Evolutionary conservation across 2,113 vertebrate species (phyloP).

Genomic region (Marmota monax): DNA sequence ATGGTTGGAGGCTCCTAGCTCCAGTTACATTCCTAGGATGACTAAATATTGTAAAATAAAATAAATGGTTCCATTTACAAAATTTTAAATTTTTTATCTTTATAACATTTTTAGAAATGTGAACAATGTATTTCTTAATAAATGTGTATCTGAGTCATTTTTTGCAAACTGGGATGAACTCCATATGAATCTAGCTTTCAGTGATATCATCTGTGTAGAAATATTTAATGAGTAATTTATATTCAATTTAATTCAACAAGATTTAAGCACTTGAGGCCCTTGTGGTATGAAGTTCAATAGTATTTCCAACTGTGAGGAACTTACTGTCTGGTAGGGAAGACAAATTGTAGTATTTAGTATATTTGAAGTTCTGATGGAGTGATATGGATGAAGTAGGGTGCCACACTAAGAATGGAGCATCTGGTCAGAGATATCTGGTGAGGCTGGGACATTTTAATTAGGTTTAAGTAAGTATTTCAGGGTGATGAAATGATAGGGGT

Average conservation of each 20-base stretch:
- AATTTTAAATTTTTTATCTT: neutral
- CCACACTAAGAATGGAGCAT: neutral
- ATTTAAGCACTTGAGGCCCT: neutral
- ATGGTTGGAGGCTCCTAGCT: neutral
- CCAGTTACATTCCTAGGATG: neutral
- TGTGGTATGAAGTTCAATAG: neutral
- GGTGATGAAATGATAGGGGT: neutral
- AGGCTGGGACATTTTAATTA: neutral
- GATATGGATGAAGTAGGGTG: neutral
- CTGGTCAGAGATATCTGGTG: neutral
- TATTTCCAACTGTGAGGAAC: neutral
- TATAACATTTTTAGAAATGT: neutral
- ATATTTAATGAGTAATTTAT: neutral
- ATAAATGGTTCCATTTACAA: slow-evolving; percentile 20
- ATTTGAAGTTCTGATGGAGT: neutral
- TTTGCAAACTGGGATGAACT: slow-evolving; percentile 10
- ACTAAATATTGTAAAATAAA: slow-evolving; percentile 46
- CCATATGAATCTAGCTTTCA: slow-evolving; percentile 35
- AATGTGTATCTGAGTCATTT: slow-evolving; percentile 19
- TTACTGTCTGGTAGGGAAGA: neutral
- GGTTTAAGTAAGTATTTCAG: neutral
- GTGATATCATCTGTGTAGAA: neutral
- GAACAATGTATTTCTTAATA: slow-evolving; percentile 48
- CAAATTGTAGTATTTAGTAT: neutral
- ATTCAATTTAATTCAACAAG: slow-evolving; percentile 43